These are phyloP conservation scores for Zonotrichia leucophrys DNA, from an alignment of 2,113 vertebrate genomes.

Conservation along the genomic window DNA sequence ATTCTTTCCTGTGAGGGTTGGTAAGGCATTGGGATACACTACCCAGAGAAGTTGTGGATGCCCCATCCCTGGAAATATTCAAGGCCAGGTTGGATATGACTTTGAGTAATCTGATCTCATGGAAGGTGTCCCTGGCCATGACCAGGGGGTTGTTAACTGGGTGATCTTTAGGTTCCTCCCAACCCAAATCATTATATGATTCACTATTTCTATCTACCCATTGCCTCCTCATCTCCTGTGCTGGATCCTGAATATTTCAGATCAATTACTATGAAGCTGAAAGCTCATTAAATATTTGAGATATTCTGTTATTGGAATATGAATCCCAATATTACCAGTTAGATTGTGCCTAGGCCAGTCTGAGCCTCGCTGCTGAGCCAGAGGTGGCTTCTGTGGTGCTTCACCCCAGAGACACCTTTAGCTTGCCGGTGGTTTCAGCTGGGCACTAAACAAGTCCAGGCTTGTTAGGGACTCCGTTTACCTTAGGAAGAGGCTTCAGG, in stretches of 20 bases:
- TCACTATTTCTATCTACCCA: not conserved
- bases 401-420: no score
- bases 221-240: not conserved
- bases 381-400: no score
- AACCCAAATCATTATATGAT: not conserved
- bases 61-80: not conserved
- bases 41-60: not conserved
- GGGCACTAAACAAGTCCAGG: no score
- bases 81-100: not conserved
- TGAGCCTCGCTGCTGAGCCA: no score
- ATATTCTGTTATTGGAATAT: no score
- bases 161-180: not conserved
- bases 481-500: no score
- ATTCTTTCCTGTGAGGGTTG: not conserved
- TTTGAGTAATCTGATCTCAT: not conserved
- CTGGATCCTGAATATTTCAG: not conserved
- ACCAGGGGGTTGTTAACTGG: not conserved
- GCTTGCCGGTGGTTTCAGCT: no score
- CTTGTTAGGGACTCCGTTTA: no score
- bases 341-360: no score
- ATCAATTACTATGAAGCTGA: not conserved
- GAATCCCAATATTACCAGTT: no score
- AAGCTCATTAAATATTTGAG: not conserved
- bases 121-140: not conserved
- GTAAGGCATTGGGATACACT: fast-evolving